A percentile compares a stretch with the other conserved stretches of the same genome.
Conservation (phyloP, 23 tunicate genomes). For the Trididemnum clinides region DNA sequence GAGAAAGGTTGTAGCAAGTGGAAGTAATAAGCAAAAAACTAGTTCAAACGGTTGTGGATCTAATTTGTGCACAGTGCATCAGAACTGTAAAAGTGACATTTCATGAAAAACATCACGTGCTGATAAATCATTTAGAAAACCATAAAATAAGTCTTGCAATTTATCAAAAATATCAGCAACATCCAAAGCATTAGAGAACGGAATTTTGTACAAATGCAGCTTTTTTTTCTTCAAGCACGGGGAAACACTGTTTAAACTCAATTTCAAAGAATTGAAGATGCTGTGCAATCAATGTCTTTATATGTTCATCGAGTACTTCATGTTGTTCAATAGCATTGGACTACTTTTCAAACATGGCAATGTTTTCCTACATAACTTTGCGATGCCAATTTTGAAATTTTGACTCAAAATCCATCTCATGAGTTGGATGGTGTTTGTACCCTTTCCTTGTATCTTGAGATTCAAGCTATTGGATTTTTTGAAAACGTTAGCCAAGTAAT, state of each 20-base stretch:
- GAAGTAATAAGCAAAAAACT: not conserved
- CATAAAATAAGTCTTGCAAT: slow-evolving; percentile 21
- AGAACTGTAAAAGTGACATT: slow-evolving; percentile 23
- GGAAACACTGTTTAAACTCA: slow-evolving; percentile 25
- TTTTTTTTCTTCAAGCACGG: slow-evolving; percentile 19
- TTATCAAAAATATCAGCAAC: slow-evolving; percentile 15
- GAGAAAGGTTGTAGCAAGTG: not conserved
- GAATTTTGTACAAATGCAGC: too few species aligned
- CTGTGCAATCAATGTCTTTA: not conserved
- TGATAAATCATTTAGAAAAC: slow-evolving; percentile 7
- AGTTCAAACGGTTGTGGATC: not conserved
- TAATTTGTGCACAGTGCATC: not conserved
- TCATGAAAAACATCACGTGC: too few species aligned
- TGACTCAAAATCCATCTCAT: not conserved
- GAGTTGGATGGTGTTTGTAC: slow-evolving; percentile 28
- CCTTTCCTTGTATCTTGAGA: slow-evolving; percentile 1
- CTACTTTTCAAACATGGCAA: not conserved
- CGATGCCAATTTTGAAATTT: slow-evolving; percentile 38
- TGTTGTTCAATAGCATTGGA: not conserved
- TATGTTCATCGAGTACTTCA: not conserved
- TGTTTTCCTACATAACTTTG: slow-evolving; percentile 10
- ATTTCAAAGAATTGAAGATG: slow-evolving; percentile 30
- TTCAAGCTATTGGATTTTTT: slow-evolving; percentile 17
- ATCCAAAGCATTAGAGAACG: too few species aligned
- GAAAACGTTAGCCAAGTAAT: slow-evolving; percentile 3